Evolutionary conservation across 2,113 vertebrate species (phyloP).

Genomic region (Lates calcarifer): DNA sequence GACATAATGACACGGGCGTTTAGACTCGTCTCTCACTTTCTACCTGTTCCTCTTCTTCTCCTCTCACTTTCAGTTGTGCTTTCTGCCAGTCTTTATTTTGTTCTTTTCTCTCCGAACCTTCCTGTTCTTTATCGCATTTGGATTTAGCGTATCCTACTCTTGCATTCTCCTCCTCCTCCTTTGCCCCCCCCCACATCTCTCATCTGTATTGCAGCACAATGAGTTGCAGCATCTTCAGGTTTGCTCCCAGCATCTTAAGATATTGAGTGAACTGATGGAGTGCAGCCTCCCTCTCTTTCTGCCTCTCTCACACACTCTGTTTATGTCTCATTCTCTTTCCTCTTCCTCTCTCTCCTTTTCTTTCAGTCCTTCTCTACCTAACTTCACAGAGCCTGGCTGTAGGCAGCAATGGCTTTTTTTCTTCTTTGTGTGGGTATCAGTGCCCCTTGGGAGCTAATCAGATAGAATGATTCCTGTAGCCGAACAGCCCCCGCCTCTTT

Average conservation of each 20-base stretch:
- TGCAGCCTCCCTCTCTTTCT: conserved; percentile 39
- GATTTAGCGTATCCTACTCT: conserved; percentile 34
- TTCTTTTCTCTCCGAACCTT: conserved; percentile 34
- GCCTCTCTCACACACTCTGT: conserved; percentile 10
- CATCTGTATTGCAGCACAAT: conserved; percentile 64
- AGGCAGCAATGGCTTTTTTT: conserved; percentile 58
- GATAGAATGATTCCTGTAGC: conserved; percentile 81
- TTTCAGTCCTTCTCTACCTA: conserved; percentile 46
- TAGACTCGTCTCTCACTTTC: conserved; percentile 61
- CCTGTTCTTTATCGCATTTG: conserved; percentile 27
- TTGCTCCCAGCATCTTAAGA: conserved; percentile 65
- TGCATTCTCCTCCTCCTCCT: conserved; percentile 13
- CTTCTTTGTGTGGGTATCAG: conserved; percentile 75
- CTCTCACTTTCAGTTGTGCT: conserved; percentile 64
- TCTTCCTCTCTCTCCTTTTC: conserved; percentile 1
- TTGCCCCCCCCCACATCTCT: conserved; percentile 6
- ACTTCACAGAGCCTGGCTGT: conserved; percentile 58
- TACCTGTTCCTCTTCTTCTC: conserved; percentile 76
- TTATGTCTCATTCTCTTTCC: conserved; percentile 26
- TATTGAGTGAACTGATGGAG: conserved; percentile 57
- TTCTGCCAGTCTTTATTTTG: conserved; percentile 55
- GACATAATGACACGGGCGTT: conserved; percentile 81
- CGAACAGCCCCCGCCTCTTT: conserved; percentile 58
- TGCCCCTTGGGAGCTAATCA: conserved; percentile 82
- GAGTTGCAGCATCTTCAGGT: conserved; percentile 68